Conservation (phyloP, 37 sponge, comb jelly and placozoan genomes). For the Halisarca cf. caerulea region DNA sequence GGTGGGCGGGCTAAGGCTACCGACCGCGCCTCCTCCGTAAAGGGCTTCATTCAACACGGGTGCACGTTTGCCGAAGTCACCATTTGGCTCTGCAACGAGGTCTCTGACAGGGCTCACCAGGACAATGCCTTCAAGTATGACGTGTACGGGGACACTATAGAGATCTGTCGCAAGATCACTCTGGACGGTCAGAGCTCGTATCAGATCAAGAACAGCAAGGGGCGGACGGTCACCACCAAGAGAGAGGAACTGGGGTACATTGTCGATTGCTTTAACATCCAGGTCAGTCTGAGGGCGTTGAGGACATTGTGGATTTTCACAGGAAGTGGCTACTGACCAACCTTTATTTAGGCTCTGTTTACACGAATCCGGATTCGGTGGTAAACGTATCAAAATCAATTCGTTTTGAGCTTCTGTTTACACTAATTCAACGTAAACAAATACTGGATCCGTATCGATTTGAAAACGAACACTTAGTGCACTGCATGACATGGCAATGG, state of each 20-base stretch:
- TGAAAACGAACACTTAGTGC: too few relatives aligned
- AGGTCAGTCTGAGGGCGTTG: slow-evolving; percentile 39
- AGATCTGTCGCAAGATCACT: slow-evolving; percentile 62
- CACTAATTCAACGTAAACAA: too few relatives aligned
- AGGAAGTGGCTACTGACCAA: background rate
- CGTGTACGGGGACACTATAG: slow-evolving; percentile 73
- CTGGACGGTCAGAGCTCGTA: slow-evolving; percentile 75
- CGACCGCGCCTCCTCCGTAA: slow-evolving; percentile 80
- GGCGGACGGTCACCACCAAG: slow-evolving; percentile 63
- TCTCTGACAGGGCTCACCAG: slow-evolving; percentile 26
- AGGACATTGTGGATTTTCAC: background rate
- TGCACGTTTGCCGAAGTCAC: slow-evolving; percentile 62
- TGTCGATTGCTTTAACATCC: slow-evolving; percentile 87
- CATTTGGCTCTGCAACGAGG: slow-evolving; percentile 66
- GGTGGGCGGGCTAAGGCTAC: slow-evolving; percentile 88
- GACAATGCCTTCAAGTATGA: slow-evolving; percentile 49
- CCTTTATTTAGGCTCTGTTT: too few relatives aligned
- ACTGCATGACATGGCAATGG: too few relatives aligned
- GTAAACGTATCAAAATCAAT: too few relatives aligned
- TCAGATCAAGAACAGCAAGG: slow-evolving; percentile 62
- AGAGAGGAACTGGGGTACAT: slow-evolving; percentile 84
- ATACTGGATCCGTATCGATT: too few relatives aligned
- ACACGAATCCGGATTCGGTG: too few relatives aligned
- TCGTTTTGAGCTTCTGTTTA: too few relatives aligned
- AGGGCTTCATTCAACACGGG: slow-evolving; percentile 83